Percentiles rank a stretch among this genome's conserved stretches.
Evolutionary conservation across 2,797 vertebrate species (phyloP).

Genomic region (Diceros bicornis): DNA sequence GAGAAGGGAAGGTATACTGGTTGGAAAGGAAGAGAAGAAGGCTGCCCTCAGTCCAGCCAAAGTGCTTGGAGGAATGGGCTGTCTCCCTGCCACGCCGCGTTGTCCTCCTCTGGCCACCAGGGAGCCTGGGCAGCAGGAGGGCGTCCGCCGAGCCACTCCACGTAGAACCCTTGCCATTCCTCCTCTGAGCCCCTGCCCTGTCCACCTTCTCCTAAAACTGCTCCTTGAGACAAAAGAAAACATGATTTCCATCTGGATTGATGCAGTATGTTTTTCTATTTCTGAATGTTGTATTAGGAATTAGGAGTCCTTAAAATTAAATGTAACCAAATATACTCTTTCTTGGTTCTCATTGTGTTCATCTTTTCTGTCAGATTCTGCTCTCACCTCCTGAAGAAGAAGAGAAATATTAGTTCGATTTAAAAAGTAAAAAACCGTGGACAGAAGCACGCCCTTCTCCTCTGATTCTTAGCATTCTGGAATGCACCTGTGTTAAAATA

Average conservation of each 20-base stretch:
- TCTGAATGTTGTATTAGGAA: constrained; percentile 85
- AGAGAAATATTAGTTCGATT: constrained; percentile 78
- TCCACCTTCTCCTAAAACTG: constrained; percentile 78
- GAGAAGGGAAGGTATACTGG: background rate
- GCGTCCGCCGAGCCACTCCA: rapidly evolving
- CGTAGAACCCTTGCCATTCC: background rate
- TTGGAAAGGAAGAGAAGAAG: background rate
- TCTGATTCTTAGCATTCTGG: constrained; percentile 87
- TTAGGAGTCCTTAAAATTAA: constrained; percentile 78
- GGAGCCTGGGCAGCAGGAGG: rapidly evolving
- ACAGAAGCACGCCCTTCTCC: constrained; percentile 83
- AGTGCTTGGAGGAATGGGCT: rapidly evolving
- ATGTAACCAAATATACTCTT: constrained; percentile 84
- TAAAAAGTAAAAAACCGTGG: constrained; percentile 31
- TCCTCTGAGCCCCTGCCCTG: constrained; percentile 53
- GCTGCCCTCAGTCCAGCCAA: rapidly evolving
- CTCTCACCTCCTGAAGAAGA: constrained; percentile 77
- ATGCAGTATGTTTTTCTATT: constrained; percentile 85
- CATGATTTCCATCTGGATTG: constrained; percentile 84
- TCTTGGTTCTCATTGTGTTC: constrained; percentile 73
- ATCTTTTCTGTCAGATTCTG: constrained; percentile 80
- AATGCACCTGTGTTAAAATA: constrained; percentile 90
- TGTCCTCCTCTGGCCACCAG: background rate
- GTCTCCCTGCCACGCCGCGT: rapidly evolving
- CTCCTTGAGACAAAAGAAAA: constrained; percentile 82